Conservation (phyloP, 2,888 invertebrate species). For the Conomelus anceps region DNA sequence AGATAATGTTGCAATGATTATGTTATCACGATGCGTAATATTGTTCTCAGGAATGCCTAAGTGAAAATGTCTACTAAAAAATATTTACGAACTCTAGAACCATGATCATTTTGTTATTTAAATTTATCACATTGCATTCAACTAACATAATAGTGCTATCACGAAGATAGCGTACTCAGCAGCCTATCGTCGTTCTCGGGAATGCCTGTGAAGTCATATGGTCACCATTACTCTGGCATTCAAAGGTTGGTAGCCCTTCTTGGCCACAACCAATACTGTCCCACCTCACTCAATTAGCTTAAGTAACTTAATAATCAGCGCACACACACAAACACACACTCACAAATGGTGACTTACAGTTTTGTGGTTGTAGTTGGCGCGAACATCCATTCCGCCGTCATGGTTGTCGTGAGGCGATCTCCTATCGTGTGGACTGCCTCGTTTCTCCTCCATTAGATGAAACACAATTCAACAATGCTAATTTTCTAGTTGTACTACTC, state of each 20-base stretch:
- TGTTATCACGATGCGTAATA: no score
- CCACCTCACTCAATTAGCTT: background rate
- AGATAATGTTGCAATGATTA: no score
- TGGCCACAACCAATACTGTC: background rate
- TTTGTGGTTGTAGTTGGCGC: background rate
- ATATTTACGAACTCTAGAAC: no score
- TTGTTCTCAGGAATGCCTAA: no score
- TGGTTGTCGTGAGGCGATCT: background rate
- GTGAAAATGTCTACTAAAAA: no score
- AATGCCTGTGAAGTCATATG: background rate
- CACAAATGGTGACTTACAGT: background rate
- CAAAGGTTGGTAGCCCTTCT: background rate
- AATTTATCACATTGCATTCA: no score
- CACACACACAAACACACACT: background rate
- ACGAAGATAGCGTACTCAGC: background rate
- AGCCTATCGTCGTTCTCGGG: background rate
- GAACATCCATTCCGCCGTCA: background rate
- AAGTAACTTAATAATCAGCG: background rate
- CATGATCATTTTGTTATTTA: no score
- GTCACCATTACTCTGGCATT: background rate
- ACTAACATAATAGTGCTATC: no score
- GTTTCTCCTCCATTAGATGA: background rate
- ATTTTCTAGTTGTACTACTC: no score
- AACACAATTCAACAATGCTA: background rate
- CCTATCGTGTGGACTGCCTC: background rate